Conservation (phyloP, 2,888 invertebrate genomes). For the Cantharis rufa region DNA sequence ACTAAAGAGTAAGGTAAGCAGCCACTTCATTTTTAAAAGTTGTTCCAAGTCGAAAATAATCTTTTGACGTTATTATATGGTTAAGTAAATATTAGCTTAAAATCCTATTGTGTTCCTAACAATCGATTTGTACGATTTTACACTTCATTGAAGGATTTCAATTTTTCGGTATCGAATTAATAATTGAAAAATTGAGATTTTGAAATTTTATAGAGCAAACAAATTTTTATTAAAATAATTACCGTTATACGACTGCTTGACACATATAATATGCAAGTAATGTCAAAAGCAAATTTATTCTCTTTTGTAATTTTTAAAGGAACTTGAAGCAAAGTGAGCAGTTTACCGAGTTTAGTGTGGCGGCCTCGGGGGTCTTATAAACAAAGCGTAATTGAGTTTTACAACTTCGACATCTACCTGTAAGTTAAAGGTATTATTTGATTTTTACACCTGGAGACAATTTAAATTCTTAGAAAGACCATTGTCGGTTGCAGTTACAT, state of each 20-base stretch:
- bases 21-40: neutral
- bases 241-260: neutral
- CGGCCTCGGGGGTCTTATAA: slow-evolving; percentile 22
- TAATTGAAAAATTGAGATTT: neutral
- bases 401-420: slow-evolving; percentile 32
- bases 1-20: neutral
- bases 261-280: slow-evolving; percentile 2
- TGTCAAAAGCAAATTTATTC: slow-evolving; percentile 13
- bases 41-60: neutral
- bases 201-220: neutral
- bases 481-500: slow-evolving; percentile 28
- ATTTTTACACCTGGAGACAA: slow-evolving; percentile 36
- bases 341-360: slow-evolving; percentile 7
- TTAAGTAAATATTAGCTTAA: neutral
- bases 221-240: neutral
- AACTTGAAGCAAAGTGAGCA: neutral
- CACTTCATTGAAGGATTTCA: neutral
- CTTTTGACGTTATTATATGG: neutral
- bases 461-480: slow-evolving; percentile 25
- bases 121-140: neutral
- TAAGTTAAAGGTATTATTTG: slow-evolving; percentile 34
- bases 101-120: neutral
- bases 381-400: slow-evolving; percentile 32
- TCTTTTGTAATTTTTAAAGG: slow-evolving; percentile 4
- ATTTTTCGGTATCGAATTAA: neutral